Percentiles rank a stretch among this genome's conserved stretches.
Conservation (phyloP, 2,113 vertebrate genomes). For the Megaceryle torquata region DNA sequence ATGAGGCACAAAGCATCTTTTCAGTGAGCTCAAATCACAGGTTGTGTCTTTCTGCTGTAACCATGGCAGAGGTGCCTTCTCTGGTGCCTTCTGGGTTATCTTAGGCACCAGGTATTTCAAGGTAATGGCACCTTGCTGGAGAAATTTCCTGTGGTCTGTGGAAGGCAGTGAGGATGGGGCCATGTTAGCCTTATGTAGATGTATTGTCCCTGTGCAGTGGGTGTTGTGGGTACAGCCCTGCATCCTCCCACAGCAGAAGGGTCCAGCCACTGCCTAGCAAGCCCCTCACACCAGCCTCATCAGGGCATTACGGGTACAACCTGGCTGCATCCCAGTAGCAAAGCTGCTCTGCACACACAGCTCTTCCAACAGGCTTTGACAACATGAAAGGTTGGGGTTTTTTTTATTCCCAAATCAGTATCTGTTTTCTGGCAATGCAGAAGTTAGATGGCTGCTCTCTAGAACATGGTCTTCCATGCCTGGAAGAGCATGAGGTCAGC, state of each 20-base stretch:
- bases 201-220: accelerated
- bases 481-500: background rate
- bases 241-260: background rate
- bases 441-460: background rate
- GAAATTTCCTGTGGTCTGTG: background rate
- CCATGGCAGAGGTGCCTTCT: background rate
- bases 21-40: background rate
- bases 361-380: background rate
- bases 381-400: accelerated
- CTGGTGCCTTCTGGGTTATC: background rate
- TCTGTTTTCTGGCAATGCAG: background rate
- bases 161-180: background rate
- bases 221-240: background rate
- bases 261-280: background rate
- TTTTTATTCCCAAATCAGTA: background rate
- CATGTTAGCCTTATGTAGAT: accelerated
- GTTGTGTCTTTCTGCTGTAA: accelerated
- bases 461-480: no score
- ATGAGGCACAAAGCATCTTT: background rate
- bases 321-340: accelerated
- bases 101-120: accelerated
- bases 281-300: background rate
- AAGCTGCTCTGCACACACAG: accelerated
- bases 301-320: accelerated
- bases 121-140: background rate